Evolutionary conservation across 2,797 vertebrate genomes (phyloP), one percentile per base, ranked within the genome.

Genomic region (Oryzias sinensis): DNA sequence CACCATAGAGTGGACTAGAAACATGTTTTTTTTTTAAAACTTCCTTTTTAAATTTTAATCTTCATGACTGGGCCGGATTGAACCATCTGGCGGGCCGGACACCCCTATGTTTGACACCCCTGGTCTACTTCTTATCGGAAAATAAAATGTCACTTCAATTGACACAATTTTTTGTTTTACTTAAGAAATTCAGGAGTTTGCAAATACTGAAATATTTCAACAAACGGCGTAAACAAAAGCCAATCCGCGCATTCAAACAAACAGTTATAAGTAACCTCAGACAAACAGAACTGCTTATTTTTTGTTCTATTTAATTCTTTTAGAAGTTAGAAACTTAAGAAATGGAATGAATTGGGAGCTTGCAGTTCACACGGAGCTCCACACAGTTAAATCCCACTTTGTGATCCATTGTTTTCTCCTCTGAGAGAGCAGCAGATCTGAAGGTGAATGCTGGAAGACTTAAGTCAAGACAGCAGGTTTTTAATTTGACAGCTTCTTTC

Each of bases 301-400:
- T 29, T 6, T 29, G 7, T 29, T 6, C 27, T 29, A 7, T 7
- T 29, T 29, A 29, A 29, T 22, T 22, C 20, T 22, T 22, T 22
- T 2, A 22, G 20, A 22, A 22, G 5, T 29, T 7, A 6, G 27
- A 29, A 7, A 29, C 27, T 29, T 22, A 22, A 22, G 20, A 22
- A 22, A 22, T 29, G 27, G 27, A 29, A 27, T 27, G 4, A 27
- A 27, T 27, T 5, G 25, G 5, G 72, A 72, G 53, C 53, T 65
- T 74, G 62, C 72, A 56, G 75, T 67, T 73, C 54, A 2, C 49
- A 56, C 55, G 54, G 57, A 77, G 79, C 79, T 72, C 71, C 67
- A 69, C 53, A 1, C 18, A 42, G 77, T 71, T 70, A 68, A 78
- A 81, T 71, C 82, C 82, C 68, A 57, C 51, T 62, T 53, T 74